Conservation (phyloP, 2,797 vertebrate genomes). For the Galago senegalensis region DNA sequence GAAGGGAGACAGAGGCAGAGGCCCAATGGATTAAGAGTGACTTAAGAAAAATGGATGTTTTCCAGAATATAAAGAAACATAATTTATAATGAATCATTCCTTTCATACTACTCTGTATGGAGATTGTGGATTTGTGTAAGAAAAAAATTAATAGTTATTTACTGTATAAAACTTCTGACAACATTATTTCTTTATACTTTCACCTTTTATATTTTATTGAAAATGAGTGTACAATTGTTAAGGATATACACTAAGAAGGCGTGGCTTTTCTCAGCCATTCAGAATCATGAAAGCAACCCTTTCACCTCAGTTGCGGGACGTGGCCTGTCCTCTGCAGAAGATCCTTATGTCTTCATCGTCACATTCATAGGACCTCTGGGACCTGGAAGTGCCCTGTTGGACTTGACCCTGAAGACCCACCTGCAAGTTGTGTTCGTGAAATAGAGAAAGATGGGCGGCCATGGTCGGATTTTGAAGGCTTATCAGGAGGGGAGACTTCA, state of each 20-base stretch:
- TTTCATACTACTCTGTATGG: not conserved
- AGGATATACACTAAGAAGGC: not conserved
- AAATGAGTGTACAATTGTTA: not conserved
- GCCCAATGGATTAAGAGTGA: not conserved
- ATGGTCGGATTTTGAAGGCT: slow-evolving; percentile 69
- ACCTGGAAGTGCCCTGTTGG: too few species aligned
- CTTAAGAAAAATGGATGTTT: not conserved
- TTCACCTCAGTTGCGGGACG: too few species aligned
- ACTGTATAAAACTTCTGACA: not conserved
- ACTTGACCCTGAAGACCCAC: too few species aligned
- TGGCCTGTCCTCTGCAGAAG: too few species aligned
- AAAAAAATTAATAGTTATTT: not conserved
- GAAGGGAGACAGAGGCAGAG: not conserved
- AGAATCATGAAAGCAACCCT: too few species aligned
- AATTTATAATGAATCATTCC: not conserved
- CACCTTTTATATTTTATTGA: not conserved
- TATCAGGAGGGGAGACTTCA: slow-evolving; percentile 79
- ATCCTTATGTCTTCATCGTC: too few species aligned
- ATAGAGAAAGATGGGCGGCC: too few species aligned
- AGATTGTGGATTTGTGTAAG: not conserved
- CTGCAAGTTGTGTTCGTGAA: too few species aligned
- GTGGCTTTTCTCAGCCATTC: too few species aligned
- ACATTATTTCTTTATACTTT: slow-evolving; percentile 12
- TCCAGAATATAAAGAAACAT: not conserved
- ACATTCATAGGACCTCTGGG: too few species aligned